Evolutionary conservation across 2,113 vertebrate genomes (phyloP).

Genomic region (Diphyllodes magnificus): DNA sequence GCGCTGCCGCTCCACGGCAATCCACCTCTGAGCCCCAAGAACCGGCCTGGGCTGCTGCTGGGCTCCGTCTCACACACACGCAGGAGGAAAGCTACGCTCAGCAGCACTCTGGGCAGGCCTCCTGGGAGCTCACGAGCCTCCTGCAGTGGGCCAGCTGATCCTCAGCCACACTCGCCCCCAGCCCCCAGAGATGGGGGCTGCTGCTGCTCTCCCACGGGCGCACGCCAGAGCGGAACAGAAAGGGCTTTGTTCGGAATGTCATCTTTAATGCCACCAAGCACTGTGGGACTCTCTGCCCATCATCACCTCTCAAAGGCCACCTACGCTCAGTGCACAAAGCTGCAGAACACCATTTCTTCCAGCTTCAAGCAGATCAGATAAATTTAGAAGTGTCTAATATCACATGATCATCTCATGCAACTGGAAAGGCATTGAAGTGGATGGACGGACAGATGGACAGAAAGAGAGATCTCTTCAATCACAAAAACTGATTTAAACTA

Average conservation of each 20-base stretch:
- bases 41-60: not conserved
- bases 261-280: not conserved
- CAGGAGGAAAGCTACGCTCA: not conserved
- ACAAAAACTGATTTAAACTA: not conserved
- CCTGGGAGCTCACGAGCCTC: accelerated
- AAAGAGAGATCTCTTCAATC: not conserved
- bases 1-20: accelerated
- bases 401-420: not conserved
- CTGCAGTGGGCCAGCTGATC: not conserved
- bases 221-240: not conserved
- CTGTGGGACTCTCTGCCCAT: not conserved
- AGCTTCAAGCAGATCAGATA: not conserved
- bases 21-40: not conserved
- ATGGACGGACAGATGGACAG: not conserved
- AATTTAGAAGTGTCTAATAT: not conserved
- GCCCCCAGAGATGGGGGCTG: not conserved
- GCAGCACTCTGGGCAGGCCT: not conserved
- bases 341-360: not conserved
- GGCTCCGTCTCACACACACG: accelerated
- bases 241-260: not conserved
- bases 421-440: not conserved
- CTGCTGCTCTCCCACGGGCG: not conserved
- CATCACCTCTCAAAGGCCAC: not conserved
- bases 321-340: not conserved
- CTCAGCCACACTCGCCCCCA: not conserved